Conservation (phyloP, 2,888 invertebrate genomes). For the Caenorhabditis becei region DNA sequence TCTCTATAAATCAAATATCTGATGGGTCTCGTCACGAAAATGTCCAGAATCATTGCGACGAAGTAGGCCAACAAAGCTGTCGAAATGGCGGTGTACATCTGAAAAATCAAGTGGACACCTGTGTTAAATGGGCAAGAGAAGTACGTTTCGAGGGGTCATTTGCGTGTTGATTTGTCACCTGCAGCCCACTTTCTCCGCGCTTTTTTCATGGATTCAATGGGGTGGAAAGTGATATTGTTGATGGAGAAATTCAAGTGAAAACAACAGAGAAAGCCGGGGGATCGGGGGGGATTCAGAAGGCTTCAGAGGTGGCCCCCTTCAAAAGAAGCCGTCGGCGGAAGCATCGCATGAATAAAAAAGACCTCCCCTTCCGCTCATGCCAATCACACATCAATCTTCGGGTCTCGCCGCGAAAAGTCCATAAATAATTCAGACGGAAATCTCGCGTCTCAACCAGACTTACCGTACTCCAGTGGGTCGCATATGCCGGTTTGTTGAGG, state of each 20-base stretch:
- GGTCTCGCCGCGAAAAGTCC: not conserved
- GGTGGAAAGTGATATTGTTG: not conserved
- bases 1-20: conserved; percentile 65
- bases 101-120: conserved; percentile 45
- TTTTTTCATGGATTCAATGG: not conserved
- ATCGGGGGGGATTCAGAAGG: not conserved
- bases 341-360: conserved; percentile 46
- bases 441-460: conserved; percentile 18
- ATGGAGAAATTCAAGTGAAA: not conserved
- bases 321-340: conserved; percentile 19
- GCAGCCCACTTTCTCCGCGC: conserved; percentile 37
- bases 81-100: conserved; percentile 77
- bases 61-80: conserved; percentile 72
- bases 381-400: conserved; percentile 59
- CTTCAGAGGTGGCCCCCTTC: not conserved
- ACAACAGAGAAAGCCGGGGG: not conserved
- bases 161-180: conserved; percentile 50
- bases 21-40: conserved; percentile 75
- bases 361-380: conserved; percentile 32
- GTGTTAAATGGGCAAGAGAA: conserved; percentile 36
- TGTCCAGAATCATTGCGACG: conserved; percentile 74
- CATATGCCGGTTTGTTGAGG: conserved; percentile 79
- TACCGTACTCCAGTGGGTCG: conserved; percentile 79
- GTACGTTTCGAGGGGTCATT: conserved; percentile 54
- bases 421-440: conserved; percentile 39